phyloP scores from a whole-genome alignment of 2,888 invertebrate genomes.

The Nematopogon swammerdamellus region DNA sequence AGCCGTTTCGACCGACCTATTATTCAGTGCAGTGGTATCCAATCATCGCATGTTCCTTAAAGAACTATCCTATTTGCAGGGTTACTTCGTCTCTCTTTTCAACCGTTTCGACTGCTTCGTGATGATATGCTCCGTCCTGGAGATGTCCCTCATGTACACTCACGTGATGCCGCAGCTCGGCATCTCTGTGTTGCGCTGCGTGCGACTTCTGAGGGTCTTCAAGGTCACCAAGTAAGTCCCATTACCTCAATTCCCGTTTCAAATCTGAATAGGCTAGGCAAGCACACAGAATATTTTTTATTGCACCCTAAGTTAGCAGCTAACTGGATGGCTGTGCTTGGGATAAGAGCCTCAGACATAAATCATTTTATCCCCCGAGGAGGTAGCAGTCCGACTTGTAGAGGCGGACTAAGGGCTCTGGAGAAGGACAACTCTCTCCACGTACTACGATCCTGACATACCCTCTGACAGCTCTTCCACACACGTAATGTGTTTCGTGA shows the following conservation, averaged over 20 bases:
- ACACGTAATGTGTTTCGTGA: too few species aligned
- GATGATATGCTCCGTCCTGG: slow-evolving; percentile 95
- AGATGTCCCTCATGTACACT: slow-evolving; percentile 84
- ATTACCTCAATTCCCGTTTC: neutral
- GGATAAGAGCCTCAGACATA: too few species aligned
- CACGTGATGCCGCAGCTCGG: slow-evolving; percentile 94
- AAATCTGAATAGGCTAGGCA: slow-evolving; percentile 3
- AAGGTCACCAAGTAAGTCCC: slow-evolving; percentile 95
- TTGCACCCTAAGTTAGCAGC: slow-evolving; percentile 2
- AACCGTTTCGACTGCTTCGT: slow-evolving; percentile 99
- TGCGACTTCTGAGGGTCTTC: slow-evolving; percentile 92
- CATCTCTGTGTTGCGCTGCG: slow-evolving; percentile 96
- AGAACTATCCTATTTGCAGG: too few species aligned
- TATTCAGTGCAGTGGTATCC: too few species aligned
- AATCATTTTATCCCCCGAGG: too few species aligned
- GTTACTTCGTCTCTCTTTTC: slow-evolving; percentile 98
- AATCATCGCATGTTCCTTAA: too few species aligned
- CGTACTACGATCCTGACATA: too few species aligned
- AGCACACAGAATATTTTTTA: neutral
- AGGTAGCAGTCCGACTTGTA: too few species aligned
- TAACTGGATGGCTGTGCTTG: too few species aligned
- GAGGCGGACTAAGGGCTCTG: neutral
- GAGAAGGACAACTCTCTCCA: too few species aligned
- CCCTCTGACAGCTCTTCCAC: too few species aligned
- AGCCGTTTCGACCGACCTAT: too few species aligned